Evolutionary conservation across 2,888 invertebrate genomes (phyloP), one percentile per base, ranked within the genome.

Genomic region (Tupiocoris notatus): DNA sequence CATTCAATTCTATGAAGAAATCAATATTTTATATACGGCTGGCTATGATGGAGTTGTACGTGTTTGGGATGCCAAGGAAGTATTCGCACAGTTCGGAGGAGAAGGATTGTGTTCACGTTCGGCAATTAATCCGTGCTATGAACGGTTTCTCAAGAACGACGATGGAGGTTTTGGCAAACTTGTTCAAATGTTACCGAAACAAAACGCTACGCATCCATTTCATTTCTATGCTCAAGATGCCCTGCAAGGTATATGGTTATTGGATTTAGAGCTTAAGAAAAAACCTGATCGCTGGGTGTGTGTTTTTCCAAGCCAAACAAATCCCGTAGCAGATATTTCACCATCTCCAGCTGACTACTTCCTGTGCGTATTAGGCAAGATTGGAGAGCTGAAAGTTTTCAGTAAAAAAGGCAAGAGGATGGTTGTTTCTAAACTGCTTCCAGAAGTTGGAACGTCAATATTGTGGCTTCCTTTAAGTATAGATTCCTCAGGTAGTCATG

Each of bases 1-100:
- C 82, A 87, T 91, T 79, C 84, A 86, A 77, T 85, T 86, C 84
- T 82, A 86, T 83, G 82, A 82, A 67, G 81, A 81, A 1, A 82
- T 86, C 73, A 86, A 85, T 2, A 88, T 88, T 80, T 83, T 89
- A 12, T 84, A 87, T 80, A 87, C 88, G 2, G 82, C 88, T 6
- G 88, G 88, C 82, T 23, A 89, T 82, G 94, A 94, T 83, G 94
- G 94, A 0, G 91, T 89, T 83, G 87, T 94, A 12, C 87, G 90
- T 2, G 89, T 93, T 6, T 96, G 96, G 96, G 94, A 92, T 84
- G 95, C 94, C 87, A 94, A 94, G 80, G 91, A 92, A 0, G 93
- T 96, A 9, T n/a, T 17, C 3, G 23, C 62, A 16, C 39, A 63
- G 17, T 39, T 39, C 22, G 21, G 39, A 16, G 63, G 54, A 6